phyloP scores from a whole-genome alignment of 2,797 vertebrate species.

The Thripadectes ignobilis region DNA sequence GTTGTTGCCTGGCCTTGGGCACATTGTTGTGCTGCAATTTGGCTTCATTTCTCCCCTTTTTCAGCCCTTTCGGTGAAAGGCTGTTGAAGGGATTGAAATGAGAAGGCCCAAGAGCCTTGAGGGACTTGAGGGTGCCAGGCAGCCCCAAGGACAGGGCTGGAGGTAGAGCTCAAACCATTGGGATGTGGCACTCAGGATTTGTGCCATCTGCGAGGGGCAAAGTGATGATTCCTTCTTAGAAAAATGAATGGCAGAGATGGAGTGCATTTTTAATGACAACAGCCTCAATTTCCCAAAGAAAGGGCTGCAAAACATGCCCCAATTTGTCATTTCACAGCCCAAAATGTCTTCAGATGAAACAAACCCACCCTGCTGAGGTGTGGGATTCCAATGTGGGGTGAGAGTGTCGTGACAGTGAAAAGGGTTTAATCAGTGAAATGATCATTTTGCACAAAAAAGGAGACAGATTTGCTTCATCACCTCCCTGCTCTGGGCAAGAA shows the following conservation, averaged over 20 bases:
- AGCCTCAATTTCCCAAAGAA: background rate
- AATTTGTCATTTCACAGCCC: background rate
- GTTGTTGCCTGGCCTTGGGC: background rate
- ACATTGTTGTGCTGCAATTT: background rate
- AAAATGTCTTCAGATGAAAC: background rate
- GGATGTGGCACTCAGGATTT: background rate
- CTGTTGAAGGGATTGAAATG: background rate
- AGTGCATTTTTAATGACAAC: background rate
- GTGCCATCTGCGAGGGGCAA: background rate
- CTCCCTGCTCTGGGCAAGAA: conserved; percentile 46
- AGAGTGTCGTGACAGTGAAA: conserved; percentile 44
- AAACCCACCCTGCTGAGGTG: background rate
- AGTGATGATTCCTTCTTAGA: background rate
- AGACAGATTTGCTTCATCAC: conserved; percentile 74
- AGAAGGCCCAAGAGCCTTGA: background rate
- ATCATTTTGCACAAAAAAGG: conserved; percentile 63
- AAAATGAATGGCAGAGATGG: background rate
- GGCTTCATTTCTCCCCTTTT: background rate
- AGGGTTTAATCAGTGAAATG: conserved; percentile 67
- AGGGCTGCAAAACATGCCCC: background rate
- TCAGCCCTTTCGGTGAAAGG: background rate
- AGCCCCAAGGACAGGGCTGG: background rate
- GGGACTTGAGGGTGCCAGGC: background rate
- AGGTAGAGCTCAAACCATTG: background rate
- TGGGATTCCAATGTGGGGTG: background rate